Evolutionary conservation across 2,113 vertebrate species (phyloP).

Genomic region (Mola mola): DNA sequence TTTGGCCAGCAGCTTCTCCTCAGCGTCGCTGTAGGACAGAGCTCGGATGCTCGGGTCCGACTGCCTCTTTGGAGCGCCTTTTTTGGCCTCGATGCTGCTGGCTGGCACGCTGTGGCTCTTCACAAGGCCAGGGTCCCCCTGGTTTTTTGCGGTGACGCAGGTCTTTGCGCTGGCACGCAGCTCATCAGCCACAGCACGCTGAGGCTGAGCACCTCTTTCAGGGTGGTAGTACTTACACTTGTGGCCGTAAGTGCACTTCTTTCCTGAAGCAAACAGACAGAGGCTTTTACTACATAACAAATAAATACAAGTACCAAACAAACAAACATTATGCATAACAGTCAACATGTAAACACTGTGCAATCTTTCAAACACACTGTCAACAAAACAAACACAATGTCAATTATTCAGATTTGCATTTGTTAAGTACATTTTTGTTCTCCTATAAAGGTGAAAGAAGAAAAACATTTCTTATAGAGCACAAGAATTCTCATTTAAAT

Average conservation of each 20-base stretch:
- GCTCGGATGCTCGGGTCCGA: conserved; percentile 93
- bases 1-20: conserved; percentile 93
- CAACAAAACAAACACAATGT: background rate
- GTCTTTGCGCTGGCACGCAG: conserved; percentile 95
- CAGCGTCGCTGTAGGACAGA: conserved; percentile 91
- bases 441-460: no score
- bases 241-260: conserved; percentile 98
- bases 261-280: conserved; percentile 79
- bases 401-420: background rate
- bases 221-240: conserved; percentile 99
- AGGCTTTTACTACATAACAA: background rate
- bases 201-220: conserved; percentile 94
- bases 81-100: conserved; percentile 84
- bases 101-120: conserved; percentile 97
- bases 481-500: no score
- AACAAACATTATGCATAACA: background rate
- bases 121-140: conserved; percentile 87
- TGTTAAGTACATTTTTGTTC: no score
- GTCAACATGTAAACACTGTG: background rate
- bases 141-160: conserved; percentile 85
- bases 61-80: conserved; percentile 88
- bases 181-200: conserved; percentile 95
- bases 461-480: no score
- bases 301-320: background rate
- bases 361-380: background rate